A percentile compares a stretch with the other conserved stretches of the same genome.
Evolutionary conservation across 2,888 invertebrate species (phyloP).

Genomic region (Microdon myrmicae): DNA sequence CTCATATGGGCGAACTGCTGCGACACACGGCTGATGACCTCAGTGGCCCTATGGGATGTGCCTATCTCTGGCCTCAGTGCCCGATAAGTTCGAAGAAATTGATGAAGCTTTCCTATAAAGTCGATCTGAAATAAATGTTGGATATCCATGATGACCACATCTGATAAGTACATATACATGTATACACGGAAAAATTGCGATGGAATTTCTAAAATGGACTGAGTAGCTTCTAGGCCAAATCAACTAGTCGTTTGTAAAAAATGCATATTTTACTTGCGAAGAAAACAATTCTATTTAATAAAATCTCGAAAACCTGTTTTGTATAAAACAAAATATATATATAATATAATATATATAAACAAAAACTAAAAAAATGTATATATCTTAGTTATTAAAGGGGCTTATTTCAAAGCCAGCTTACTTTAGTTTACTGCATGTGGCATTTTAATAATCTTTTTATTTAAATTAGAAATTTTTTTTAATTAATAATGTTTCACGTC

Average conservation of each 20-base stretch:
- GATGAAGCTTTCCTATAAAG: constrained; percentile 64
- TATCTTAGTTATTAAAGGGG: too few relatives aligned
- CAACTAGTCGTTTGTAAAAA: constrained; percentile 42
- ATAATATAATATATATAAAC: too few relatives aligned
- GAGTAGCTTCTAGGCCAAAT: constrained; percentile 42
- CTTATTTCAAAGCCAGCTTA: too few relatives aligned
- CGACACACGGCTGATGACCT: constrained; percentile 63
- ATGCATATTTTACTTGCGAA: too few relatives aligned
- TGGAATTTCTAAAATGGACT: constrained; percentile 46
- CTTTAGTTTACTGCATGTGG: too few relatives aligned
- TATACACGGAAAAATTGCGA: not conserved
- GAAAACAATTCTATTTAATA: too few relatives aligned
- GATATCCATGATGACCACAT: not conserved
- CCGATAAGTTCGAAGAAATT: constrained; percentile 67
- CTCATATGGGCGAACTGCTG: constrained; percentile 67
- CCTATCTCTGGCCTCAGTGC: constrained; percentile 66
- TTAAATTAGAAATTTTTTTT: too few relatives aligned
- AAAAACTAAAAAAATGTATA: too few relatives aligned
- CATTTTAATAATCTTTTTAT: too few relatives aligned
- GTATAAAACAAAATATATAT: too few relatives aligned
- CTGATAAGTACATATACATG: constrained; percentile 21
- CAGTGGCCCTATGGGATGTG: constrained; percentile 66
- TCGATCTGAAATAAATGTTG: constrained; percentile 54
- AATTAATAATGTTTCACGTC: too few relatives aligned
- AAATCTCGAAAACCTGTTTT: too few relatives aligned